Evolutionary conservation across 2,113 vertebrate genomes (phyloP), one percentile per base, ranked within the genome.

Genomic region (Columba janthina): DNA sequence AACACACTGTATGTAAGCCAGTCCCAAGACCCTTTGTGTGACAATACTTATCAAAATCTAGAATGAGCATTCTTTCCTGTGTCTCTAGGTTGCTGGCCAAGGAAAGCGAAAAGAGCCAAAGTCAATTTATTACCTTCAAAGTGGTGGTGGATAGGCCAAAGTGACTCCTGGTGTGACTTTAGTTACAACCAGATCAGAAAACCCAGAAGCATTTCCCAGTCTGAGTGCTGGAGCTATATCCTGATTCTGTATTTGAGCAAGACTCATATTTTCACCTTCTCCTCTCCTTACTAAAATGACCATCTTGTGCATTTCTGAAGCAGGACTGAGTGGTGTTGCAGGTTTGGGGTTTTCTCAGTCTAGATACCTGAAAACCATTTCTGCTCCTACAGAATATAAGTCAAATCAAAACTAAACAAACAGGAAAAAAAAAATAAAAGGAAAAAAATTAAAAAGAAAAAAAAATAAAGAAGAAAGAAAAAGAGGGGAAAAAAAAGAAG

Each of bases 321-420:
- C 32, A 75, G 48, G 10, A 88, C 0, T 62, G 5, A 58, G 24
- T 0, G 0, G 18, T 69, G 10, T 20, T 67, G 14, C 12, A 81
- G 5, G 15, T 42, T 24, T 70, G 36, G 12, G 9, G 3, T 26
- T 76, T 70, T 73, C 20, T 48, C 46, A 85, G 32, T 20, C 40
- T 57, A 61, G 11, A 38, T 65, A 80, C 16, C 10, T 64, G 66
- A 88, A 83, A 96, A 50, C 0, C 3, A 10, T 57, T 66, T 83
- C n/a, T 3, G 6, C 5, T 73, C 11, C 16, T 46, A 50, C 10
- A 40, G 24, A 61, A 71, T 2, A 62, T n/a, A 67, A 66, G 6
- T 11, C 53, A 90, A 91, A 74, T 24, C 25, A 58, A 87, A 85
- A 58, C 10, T 38, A 65, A 94, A 54, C 6, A 48, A 53, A 46